These are phyloP conservation scores for Lampris incognitus DNA, from an alignment of 2,113 vertebrate genomes.

Conservation along the genomic window DNA sequence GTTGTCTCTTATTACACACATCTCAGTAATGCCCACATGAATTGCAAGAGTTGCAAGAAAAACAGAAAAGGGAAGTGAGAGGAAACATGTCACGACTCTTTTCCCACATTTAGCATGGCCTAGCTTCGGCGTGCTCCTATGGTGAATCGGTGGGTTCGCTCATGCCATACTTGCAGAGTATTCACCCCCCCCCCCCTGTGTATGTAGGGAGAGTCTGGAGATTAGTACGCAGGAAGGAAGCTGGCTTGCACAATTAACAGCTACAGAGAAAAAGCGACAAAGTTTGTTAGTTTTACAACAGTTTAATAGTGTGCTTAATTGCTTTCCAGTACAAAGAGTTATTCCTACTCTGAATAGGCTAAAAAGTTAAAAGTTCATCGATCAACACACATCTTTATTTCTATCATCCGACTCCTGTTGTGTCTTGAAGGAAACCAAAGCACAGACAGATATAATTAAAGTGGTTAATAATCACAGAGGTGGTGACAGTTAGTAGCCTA, in stretches of 20 bases:
- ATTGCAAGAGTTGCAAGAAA: conserved; percentile 30
- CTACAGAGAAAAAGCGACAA: conserved; percentile 84
- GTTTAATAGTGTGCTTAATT: conserved; percentile 78
- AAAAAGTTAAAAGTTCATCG: conserved; percentile 87
- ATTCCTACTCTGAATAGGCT: conserved; percentile 81
- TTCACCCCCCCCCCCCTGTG: background rate
- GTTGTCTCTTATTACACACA: conserved; percentile 65
- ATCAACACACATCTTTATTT: conserved; percentile 80
- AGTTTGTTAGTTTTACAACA: conserved; percentile 89
- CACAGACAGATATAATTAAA: conserved; percentile 85
- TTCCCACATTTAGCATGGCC: conserved; percentile 49
- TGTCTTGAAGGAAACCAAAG: conserved; percentile 85
- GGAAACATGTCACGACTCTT: conserved; percentile 57
- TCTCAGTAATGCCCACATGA: conserved; percentile 56
- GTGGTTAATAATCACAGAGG: conserved; percentile 95
- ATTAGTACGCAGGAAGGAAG: conserved; percentile 92
- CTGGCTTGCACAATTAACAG: conserved; percentile 85
- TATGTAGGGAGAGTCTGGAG: conserved; percentile 77
- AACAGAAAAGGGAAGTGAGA: conserved; percentile 47
- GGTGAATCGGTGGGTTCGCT: background rate
- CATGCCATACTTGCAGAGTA: background rate
- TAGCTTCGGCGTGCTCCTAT: conserved; percentile 19
- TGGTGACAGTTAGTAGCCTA: conserved; percentile 94
- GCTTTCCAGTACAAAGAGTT: conserved; percentile 86
- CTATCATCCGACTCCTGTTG: conserved; percentile 77